A percentile compares a stretch with the other conserved stretches of the same genome.
phyloP scores from a whole-genome alignment of 2,797 vertebrate species.

The Ptychobarbus kaznakovi region DNA sequence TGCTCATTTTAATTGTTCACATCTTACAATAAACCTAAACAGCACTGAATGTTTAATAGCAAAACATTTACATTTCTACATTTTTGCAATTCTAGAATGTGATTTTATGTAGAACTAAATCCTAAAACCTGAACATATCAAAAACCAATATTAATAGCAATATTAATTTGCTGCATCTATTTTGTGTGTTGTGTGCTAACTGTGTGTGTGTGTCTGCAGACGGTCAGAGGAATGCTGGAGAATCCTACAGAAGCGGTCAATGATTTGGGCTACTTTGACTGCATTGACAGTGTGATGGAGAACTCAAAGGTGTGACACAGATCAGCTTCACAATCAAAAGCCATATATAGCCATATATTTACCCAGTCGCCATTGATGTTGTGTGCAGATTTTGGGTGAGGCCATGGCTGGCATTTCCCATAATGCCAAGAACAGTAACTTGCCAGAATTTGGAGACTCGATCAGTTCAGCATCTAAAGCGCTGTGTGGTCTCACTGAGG shows the following conservation, averaged over 20 bases:
- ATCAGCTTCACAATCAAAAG: neutral
- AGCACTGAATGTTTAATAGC: too few species aligned
- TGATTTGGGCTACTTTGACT: constrained; percentile 95
- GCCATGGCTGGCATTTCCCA: constrained; percentile 98
- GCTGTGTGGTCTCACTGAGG: constrained; percentile 94
- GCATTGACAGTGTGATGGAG: constrained; percentile 98
- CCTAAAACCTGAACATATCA: neutral
- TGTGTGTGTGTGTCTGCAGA: constrained; percentile 74
- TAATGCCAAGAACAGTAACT: constrained; percentile 95
- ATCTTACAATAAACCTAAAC: neutral
- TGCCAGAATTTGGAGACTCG: constrained; percentile 93
- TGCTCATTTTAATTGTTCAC: neutral
- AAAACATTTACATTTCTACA: neutral
- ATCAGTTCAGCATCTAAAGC: constrained; percentile 93
- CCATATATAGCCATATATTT: neutral
- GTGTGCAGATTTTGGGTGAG: constrained; percentile 88
- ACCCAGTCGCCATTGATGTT: neutral
- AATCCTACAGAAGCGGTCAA: constrained; percentile 93
- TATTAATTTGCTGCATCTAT: neutral
- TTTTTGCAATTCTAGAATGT: neutral
- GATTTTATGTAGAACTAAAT: neutral
- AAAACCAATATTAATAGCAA: neutral
- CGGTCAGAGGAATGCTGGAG: constrained; percentile 91
- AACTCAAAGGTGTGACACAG: constrained; percentile 89
- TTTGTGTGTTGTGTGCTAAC: neutral